Base-by-base conservation (phyloP, 1,140 invertebrate genomes). In the Lerema accius region DNA sequence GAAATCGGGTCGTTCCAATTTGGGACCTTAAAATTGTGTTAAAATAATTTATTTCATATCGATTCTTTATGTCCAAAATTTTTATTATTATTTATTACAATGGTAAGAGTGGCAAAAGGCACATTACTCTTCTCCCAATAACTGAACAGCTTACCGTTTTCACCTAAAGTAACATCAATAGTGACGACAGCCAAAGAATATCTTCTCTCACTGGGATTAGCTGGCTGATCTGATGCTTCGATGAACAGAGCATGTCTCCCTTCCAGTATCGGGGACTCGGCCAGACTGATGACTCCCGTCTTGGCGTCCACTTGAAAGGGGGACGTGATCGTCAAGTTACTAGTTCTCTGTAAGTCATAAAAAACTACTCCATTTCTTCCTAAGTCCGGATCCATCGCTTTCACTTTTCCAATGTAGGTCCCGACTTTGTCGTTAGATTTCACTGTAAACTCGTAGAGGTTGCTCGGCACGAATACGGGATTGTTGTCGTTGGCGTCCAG, bases 401-500 rank as follows among this genome's bases (percentile, higher is more conserved):
- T 93, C 0, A 96, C 94, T 86, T 94, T 94, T 0, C 96, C 95
- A 15, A 98, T 93, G 7, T 94, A 90, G 15, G 94, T 93, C 4
- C 94, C 94, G 16, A 94, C 79, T 61, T 93, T 92, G 0, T 93
- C 93, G 59, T 96, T 94, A 10, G 94, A 94, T 42, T 92, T 93
- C 0, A 96, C 92, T 26, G 93, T 92, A 62, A 97, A 95, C 63
- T 95, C 94, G 73, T 97, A 97, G 0, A 97, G 85, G 82, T 97
- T 97, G 40, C 93, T 94, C 0, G 96, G 95, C 9, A 96, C 92
- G 76, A 97, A 97, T 5, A 94, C 94, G 0, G 96, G 96, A 74
- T 96, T 97, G 74, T 97, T 97, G 63, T 97, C 96, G 83, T 97
- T 97, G 5, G 95, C 95, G 80, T 97, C 96, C 0, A 97, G 88